Base-by-base conservation (phyloP, 2,797 vertebrate species). In the Periparus ater region DNA sequence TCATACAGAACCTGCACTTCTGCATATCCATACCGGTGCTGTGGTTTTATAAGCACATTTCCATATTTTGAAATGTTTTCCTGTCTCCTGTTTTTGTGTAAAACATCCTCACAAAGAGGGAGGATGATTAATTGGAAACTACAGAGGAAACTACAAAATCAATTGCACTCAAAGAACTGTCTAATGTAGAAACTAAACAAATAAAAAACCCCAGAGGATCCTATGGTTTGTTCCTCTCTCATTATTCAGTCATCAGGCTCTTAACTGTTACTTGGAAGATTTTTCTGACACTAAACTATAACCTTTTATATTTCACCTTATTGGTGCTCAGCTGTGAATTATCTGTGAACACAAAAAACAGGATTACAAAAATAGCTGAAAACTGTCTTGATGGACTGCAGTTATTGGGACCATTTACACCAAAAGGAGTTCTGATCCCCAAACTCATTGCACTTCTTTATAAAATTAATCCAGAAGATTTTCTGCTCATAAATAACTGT, bases 71-170 rank as follows among this genome's bases (percentile, higher is more conserved):
- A 84, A 94, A 95, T 94, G 73, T 94, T 92, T 91, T 93, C 79
- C 82, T 93, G 86, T 89, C 93, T 95, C 92, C 95, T 96, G 88
- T 86, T 97, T 95, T 94, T 85, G 84, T 93, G 85, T 95, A 92
- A 94, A 93, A 67, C 87, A 57, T 85, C 66, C 85, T 89, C 55
- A 70, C 86, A 88, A 67, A 89, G 60, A 89, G 50, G 60, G 71
- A 79, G 53, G 67, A 47, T 88, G 89, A 92, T 95, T 95, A 92
- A 96, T 96, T 93, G 78, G 78, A 88, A 96, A 65, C 92, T 97
- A 58, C 82, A 89, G 89, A 92, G 93, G 92, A 96, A 97, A 93
- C 93, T 95, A 89, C 85, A 95, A 97, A 97, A 97, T 94, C 95
- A 94, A 91, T 96, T 89, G 73, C 92, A 78, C 87, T 93, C 95